Conservation (phyloP, 2,797 vertebrate genomes). For the Halcyon leucocephala region DNA sequence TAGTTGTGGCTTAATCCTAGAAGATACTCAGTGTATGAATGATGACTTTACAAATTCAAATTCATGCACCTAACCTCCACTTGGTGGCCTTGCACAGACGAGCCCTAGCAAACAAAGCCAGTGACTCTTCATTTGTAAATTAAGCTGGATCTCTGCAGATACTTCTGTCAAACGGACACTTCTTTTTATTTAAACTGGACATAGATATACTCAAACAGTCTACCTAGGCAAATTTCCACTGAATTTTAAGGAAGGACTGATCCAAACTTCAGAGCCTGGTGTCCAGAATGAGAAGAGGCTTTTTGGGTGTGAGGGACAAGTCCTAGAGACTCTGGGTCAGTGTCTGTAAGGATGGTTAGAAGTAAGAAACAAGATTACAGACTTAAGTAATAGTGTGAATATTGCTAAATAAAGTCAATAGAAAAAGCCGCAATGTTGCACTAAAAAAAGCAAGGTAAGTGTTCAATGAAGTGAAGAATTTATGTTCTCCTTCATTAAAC, state of each 20-base stretch:
- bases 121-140: not conserved
- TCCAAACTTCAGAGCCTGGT: not conserved
- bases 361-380: not conserved
- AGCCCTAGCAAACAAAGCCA: not conserved
- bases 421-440: not conserved
- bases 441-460: not conserved
- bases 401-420: not conserved
- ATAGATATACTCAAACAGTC: not conserved
- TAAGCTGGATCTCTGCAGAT: not conserved
- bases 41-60: not conserved
- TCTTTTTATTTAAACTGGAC: not conserved
- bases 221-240: not conserved
- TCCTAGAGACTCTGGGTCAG: not conserved
- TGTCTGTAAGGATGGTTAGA: not conserved
- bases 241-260: not conserved
- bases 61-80: not conserved
- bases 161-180: not conserved
- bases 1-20: not conserved
- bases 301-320: not conserved
- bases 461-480: not conserved
- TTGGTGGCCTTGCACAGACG: not conserved
- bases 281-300: not conserved
- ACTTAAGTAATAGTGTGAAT: not conserved
- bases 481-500: not conserved
- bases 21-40: not conserved